Evolutionary conservation across 1,140 invertebrate species (phyloP), one percentile per base, ranked within the genome.

Genomic region (Helicoverpa zea): DNA sequence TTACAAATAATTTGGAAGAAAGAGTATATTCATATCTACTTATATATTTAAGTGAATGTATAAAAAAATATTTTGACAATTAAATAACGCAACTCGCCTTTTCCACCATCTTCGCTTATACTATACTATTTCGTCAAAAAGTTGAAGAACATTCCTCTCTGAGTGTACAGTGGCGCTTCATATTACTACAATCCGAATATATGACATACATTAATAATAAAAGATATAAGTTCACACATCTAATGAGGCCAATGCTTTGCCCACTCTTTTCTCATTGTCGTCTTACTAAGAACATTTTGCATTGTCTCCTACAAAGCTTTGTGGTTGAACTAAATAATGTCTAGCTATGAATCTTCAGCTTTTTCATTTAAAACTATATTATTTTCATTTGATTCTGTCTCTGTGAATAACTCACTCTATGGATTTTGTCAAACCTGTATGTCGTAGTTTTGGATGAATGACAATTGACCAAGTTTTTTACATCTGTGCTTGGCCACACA

Each of bases 361-460:
- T 66, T 47, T 35, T 47, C 35, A 66, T 66, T 66, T 47, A 66
- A 47, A 66, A 47, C 35, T 66, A 66, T 49, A 66, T 47, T 66
- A 35, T 66, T 5, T 70, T 81, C 73, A 47, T 63, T 35, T 30
- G 16, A 2, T 54, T n/a, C 51, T 68, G 30, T 49, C 63, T 66
- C 63, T 10, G 63, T 43, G 7, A 30, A 10, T 47, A 10, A 29
- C 16, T 4, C 3, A 30, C 13, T 63, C 12, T 18, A 18, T 18
- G 7, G 9, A 2, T 7, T 54, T 16, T 7, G 54, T 56, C 3
- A 35, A 35, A 35, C 7, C 35, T 35, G 1, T 35, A 2, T 35
- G 35, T 3, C 35, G 35, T 35, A 35, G 35, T 35, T 35, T 35
- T 35, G 7, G 35, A 35, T 35, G 35, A 35, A 35, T 35, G 35